Evolutionary conservation across 2,888 invertebrate species (phyloP), one percentile per base, ranked within the genome.

Genomic region (Drosophila eohydei): DNA sequence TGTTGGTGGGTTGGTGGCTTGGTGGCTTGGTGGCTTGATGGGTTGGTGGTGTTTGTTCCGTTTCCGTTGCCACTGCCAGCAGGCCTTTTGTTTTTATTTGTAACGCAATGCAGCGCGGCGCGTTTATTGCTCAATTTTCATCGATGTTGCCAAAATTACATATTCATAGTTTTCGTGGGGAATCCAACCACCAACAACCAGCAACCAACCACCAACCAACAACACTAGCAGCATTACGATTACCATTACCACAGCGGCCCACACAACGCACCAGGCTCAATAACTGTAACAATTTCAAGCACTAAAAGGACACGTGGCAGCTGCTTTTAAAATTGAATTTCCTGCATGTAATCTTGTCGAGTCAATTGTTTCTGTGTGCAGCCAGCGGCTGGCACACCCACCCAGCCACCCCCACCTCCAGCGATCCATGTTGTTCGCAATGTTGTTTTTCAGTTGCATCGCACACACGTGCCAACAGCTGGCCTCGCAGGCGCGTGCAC

Each of bases 251-350:
- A 51, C 73, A 66, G 57, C 52, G n/a, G 48, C 48, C 48, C 48
- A 30, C 28, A 28, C 46, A 26, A 6, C 14, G 36, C 52, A 55
- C 46, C 66, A 55, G 78, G 78, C 83, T 70, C 80, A 86, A 85
- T 82, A 88, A 85, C 80, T 86, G 90, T 90, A 82, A 91, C 91
- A 90, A 81, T 91, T 90, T 91, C 81, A 89, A 91, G 91, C 91
- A 91, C 91, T 91, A 90, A 88, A 91, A 81, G 74, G 92, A 92
- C 92, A 92, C 92, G 92, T 92, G 92, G 89, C 92, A 92, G 92
- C 91, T 92, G 91, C 92, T 92, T 92, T 92, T 91, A 86, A 92
- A 91, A 92, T 92, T 92, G 92, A 92, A 92, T 92, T 92, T 92
- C 91, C 92, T 92, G 78, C 88, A 84, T 90, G 90, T 90, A 90